A percentile compares a stretch with the other conserved stretches of the same genome.
Conservation (phyloP, 2,113 vertebrate species). For the Psittacara wagleri region DNA sequence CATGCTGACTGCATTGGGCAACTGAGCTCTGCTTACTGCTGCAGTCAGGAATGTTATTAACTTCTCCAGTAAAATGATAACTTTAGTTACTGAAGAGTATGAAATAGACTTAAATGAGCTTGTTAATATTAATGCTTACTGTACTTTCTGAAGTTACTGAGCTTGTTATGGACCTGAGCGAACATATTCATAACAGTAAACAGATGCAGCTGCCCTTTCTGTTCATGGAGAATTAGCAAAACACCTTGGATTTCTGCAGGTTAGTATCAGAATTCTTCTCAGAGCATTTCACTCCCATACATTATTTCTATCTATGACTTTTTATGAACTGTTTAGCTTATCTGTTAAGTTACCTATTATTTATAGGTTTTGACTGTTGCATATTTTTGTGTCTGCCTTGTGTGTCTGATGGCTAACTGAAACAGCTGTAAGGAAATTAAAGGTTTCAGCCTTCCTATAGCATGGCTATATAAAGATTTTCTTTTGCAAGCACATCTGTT, state of each 20-base stretch:
- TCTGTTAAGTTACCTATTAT: not conserved
- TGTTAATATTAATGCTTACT: constrained; percentile 7
- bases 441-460: not conserved
- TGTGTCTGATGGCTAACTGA: not conserved
- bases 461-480: not conserved
- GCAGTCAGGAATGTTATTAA: not conserved
- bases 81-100: not conserved
- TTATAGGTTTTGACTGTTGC: not conserved
- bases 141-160: not conserved
- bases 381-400: not conserved
- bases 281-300: not conserved
- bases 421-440: not conserved
- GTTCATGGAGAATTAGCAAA: not conserved
- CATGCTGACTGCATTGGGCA: not conserved
- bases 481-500: not conserved
- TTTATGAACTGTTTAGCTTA: not conserved
- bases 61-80: not conserved
- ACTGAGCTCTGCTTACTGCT: not conserved
- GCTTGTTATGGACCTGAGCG: not conserved
- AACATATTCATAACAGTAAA: not conserved
- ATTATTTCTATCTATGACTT: not conserved
- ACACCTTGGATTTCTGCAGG: constrained; percentile 3
- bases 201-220: not conserved
- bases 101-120: not conserved
- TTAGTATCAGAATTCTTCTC: not conserved